A percentile compares a stretch with the other conserved stretches of the same genome.
Evolutionary conservation across 2,797 vertebrate genomes (phyloP).

Genomic region (Danio jaintianensis): DNA sequence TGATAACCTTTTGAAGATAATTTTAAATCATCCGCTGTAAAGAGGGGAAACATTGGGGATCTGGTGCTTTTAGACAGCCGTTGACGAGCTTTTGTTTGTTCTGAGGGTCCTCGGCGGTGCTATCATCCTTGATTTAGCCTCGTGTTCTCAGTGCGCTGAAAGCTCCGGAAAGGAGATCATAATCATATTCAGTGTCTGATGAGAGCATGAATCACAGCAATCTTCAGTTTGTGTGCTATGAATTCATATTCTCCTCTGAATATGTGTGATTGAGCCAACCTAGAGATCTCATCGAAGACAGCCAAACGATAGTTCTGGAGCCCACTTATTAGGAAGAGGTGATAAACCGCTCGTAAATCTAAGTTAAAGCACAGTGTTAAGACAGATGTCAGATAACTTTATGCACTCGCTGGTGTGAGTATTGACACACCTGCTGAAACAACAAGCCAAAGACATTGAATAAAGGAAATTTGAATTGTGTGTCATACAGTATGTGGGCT

Average conservation of each 20-base stretch:
- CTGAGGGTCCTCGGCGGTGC: constrained; percentile 20
- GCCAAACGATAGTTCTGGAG: not conserved
- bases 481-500: constrained; percentile 22
- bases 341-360: constrained; percentile 1
- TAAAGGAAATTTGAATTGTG: constrained; percentile 19
- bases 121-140: constrained; percentile 43
- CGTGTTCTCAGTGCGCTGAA: not conserved
- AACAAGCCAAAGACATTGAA: constrained; percentile 11
- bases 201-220: constrained; percentile 41
- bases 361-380: constrained; percentile 31
- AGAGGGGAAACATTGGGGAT: constrained; percentile 11
- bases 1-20: constrained; percentile 9
- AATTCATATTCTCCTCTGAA: constrained; percentile 38
- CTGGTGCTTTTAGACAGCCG: constrained; percentile 14
- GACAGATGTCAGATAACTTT: constrained; percentile 38
- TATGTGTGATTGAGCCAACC: constrained; percentile 30
- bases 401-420: constrained; percentile 23
- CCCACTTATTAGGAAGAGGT: constrained; percentile 18
- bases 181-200: constrained; percentile 43
- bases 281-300: constrained; percentile 11
- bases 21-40: constrained; percentile 10
- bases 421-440: constrained; percentile 52
- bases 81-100: constrained; percentile 34
- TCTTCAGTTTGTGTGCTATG: constrained; percentile 8
- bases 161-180: constrained; percentile 28